Percentiles rank a stretch among this genome's conserved stretches.
These are phyloP conservation scores for Trachemys scripta DNA, from an alignment of 2,113 vertebrate genomes.

Conservation along the genomic window DNA sequence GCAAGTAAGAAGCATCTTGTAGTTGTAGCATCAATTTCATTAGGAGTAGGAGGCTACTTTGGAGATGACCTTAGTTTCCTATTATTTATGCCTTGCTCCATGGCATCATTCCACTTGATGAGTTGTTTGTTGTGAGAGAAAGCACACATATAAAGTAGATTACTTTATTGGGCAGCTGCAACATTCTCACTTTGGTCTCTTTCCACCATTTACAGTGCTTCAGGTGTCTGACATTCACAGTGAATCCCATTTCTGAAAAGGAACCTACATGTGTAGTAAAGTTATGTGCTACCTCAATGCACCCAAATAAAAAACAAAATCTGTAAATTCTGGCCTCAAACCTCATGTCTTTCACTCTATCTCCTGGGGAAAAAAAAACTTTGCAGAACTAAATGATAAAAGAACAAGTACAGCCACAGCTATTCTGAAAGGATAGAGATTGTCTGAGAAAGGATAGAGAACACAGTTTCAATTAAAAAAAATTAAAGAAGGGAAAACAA, in stretches of 20 bases:
- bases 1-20: background rate
- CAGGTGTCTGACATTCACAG: background rate
- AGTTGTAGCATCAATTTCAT: background rate
- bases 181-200: background rate
- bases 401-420: background rate
- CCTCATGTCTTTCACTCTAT: background rate
- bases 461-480: background rate
- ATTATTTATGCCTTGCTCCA: background rate
- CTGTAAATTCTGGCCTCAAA: background rate
- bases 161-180: background rate
- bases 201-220: background rate
- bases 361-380: too few relatives aligned
- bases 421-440: background rate
- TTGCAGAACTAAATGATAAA: background rate
- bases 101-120: background rate
- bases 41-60: background rate
- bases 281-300: background rate
- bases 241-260: background rate
- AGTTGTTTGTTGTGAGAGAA: background rate
- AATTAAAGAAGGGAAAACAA: background rate
- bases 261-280: background rate
- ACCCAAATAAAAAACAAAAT: background rate
- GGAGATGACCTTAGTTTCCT: background rate
- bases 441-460: background rate
- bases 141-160: rapidly evolving